A percentile compares a stretch with the other conserved stretches of the same genome.
Evolutionary conservation across 1,140 invertebrate species (phyloP).

Genomic region (Temnothorax curvispinosus): DNA sequence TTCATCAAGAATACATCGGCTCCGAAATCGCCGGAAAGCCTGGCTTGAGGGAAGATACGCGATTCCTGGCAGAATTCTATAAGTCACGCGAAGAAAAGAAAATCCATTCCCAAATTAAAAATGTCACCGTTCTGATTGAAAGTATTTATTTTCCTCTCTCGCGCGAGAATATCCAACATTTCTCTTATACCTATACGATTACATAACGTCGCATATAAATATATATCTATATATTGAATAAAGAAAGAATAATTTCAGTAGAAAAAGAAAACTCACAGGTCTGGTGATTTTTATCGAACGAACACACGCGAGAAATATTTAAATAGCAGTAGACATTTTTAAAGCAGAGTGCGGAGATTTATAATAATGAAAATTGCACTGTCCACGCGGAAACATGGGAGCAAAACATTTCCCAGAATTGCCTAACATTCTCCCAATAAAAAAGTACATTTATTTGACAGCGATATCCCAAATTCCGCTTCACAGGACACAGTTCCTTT

Average conservation of each 20-base stretch:
- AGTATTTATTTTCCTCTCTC: not conserved
- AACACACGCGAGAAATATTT: not conserved
- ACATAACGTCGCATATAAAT: not conserved
- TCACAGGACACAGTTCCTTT: not conserved
- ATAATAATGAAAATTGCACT: not conserved
- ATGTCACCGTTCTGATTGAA: constrained; percentile 7
- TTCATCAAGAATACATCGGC: not conserved
- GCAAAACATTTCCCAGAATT: constrained; percentile 3
- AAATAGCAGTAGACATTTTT: not conserved
- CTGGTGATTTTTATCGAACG: too few species aligned
- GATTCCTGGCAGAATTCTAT: not conserved
- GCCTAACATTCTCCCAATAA: not conserved
- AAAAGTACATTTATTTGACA: constrained; percentile 4
- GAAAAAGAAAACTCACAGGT: too few species aligned
- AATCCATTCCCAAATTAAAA: constrained; percentile 18
- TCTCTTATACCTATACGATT: not conserved
- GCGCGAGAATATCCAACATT: not conserved
- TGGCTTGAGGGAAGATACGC: not conserved
- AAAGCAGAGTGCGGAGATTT: not conserved
- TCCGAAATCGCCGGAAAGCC: not conserved
- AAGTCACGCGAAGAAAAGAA: not conserved
- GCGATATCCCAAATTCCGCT: not conserved
- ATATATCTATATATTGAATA: not conserved
- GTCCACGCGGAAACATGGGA: not conserved
- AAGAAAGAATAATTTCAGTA: too few species aligned